Evolutionary conservation across 1,140 invertebrate species (phyloP).

Genomic region (Bombus huntii): DNA sequence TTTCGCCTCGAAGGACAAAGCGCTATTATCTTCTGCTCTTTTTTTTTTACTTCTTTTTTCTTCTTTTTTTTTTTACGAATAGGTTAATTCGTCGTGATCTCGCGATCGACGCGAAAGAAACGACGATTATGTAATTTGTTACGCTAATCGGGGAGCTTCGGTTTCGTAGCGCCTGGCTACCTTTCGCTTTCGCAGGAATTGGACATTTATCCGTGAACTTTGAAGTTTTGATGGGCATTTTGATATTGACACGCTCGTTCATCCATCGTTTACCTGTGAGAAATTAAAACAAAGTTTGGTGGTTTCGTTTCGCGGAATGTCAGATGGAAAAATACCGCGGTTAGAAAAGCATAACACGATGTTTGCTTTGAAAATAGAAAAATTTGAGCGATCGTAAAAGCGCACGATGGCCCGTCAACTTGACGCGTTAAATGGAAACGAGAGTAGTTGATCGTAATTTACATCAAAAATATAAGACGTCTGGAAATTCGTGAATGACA

Average conservation of each 20-base stretch:
- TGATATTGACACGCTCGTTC: not conserved
- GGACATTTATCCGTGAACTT: not conserved
- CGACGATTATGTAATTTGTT: conserved; percentile 10
- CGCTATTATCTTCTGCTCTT: not conserved
- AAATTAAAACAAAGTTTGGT: not conserved
- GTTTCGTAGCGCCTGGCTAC: not conserved
- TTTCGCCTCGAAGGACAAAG: not conserved
- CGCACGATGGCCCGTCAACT: no score
- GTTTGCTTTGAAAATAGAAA: not conserved
- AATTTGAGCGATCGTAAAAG: no score
- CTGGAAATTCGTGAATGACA: no score
- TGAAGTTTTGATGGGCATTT: not conserved
- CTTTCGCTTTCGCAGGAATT: not conserved
- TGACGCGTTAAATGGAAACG: not conserved
- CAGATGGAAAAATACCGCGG: not conserved
- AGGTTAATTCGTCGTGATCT: not conserved
- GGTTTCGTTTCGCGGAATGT: no score
- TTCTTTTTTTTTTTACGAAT: not conserved
- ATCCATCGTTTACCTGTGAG: not conserved
- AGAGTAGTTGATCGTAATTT: not conserved
- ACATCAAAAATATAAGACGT: fast-evolving
- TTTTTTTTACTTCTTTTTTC: not conserved
- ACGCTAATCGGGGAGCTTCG: not conserved
- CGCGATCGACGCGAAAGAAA: not conserved
- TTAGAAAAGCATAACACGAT: no score